A percentile compares a stretch with the other conserved stretches of the same genome.
phyloP scores from a whole-genome alignment of 2,797 vertebrate genomes.

The Oreortyx pictus region DNA sequence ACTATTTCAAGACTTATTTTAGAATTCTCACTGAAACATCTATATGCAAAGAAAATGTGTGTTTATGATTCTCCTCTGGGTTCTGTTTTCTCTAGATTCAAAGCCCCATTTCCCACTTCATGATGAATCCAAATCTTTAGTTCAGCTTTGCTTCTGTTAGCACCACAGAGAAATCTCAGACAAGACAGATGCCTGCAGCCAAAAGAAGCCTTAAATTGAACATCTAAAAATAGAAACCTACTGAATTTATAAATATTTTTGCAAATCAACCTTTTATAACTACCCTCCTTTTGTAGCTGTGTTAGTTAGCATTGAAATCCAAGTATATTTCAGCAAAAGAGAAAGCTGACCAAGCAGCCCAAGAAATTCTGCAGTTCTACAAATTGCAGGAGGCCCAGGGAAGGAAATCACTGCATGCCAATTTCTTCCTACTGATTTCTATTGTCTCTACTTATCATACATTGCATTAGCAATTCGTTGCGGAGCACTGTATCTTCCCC shows the following conservation, averaged over 20 bases:
- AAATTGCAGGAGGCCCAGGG: conserved; percentile 51
- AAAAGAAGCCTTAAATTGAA: conserved; percentile 57
- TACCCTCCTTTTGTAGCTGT: conserved; percentile 37
- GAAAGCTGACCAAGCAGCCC: conserved; percentile 58
- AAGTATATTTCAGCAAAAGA: conserved; percentile 54
- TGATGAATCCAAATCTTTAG: conserved; percentile 41
- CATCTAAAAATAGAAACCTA: conserved; percentile 67
- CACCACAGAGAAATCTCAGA: conserved; percentile 60
- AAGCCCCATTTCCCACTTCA: conserved; percentile 44
- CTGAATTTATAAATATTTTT: conserved; percentile 65
- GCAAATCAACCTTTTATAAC: conserved; percentile 60
- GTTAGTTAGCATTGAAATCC: conserved; percentile 50
- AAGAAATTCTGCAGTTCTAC: conserved; percentile 65
- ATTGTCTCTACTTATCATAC: conserved; percentile 48
- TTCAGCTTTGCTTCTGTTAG: conserved; percentile 54
- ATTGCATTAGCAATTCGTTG: not conserved
- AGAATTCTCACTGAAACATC: not conserved
- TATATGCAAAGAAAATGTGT: conserved; percentile 1
- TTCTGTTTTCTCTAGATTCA: conserved; percentile 50
- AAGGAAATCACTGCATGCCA: conserved; percentile 47
- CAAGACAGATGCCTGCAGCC: conserved; percentile 68
- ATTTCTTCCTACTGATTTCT: conserved; percentile 50
- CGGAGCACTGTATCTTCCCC: not conserved
- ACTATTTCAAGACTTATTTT: not conserved
- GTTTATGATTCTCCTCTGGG: conserved; percentile 17